These are phyloP conservation scores for Synanthedon tipuliformis DNA, from an alignment of 2,888 invertebrate species.

Conservation along the genomic window DNA sequence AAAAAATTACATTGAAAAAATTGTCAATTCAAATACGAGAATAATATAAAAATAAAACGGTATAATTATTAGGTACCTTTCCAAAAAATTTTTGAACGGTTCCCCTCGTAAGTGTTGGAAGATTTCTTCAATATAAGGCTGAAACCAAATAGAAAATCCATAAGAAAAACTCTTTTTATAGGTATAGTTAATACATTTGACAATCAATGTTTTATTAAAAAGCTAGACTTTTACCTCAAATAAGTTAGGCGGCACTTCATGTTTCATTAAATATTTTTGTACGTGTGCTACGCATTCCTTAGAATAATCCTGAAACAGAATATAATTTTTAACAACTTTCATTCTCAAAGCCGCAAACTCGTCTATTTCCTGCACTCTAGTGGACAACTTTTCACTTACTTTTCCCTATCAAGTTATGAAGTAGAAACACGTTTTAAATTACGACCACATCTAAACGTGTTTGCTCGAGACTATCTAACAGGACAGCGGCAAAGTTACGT, in stretches of 20 bases:
- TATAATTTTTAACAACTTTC: not conserved
- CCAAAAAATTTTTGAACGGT: constrained; percentile 97
- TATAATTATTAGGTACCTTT: constrained; percentile 77
- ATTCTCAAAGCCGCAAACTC: not conserved
- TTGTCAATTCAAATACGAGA: constrained; percentile 4
- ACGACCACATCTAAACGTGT: not conserved
- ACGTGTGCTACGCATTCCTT: constrained; percentile 97
- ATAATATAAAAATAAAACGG: constrained; percentile 2
- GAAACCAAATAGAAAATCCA: constrained; percentile 43
- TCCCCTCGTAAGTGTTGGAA: constrained; percentile 96
- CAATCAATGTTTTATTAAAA: not conserved
- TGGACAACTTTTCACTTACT: not conserved
- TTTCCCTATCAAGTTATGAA: not conserved
- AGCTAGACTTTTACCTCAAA: constrained; percentile 83
- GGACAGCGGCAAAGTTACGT: not conserved
- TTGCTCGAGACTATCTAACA: not conserved
- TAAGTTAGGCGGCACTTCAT: constrained; percentile 95
- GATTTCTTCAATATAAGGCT: constrained; percentile 99
- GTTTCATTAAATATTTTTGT: constrained; percentile 96
- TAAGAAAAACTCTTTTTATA: not conserved
- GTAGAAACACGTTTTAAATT: not conserved
- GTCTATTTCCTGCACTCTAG: not conserved
- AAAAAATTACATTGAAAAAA: not conserved
- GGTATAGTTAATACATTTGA: not conserved
- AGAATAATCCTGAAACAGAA: constrained; percentile 89